Conservation (phyloP, 2,888 invertebrate species). For the Cepaea hortensis region DNA sequence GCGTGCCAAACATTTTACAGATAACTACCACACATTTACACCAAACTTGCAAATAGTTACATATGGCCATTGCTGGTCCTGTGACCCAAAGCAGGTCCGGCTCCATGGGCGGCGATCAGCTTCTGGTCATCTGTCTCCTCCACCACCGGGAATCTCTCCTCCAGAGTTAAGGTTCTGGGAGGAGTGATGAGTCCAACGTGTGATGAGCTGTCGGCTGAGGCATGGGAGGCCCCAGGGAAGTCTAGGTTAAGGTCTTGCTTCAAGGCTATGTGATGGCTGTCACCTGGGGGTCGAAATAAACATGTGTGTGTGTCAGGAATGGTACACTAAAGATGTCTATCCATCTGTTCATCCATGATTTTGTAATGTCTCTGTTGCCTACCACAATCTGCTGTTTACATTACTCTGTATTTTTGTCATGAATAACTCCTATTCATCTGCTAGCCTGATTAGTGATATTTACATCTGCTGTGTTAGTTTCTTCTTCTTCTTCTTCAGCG, state of each 20-base stretch:
- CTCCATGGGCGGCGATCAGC: slow-evolving; percentile 15
- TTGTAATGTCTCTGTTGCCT: too few species aligned
- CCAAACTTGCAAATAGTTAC: slow-evolving; percentile 32
- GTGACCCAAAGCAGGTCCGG: not conserved
- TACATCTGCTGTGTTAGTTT: too few species aligned
- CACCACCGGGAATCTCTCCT: slow-evolving; percentile 78
- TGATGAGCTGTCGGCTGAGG: slow-evolving; percentile 79
- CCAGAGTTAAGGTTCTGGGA: slow-evolving; percentile 89
- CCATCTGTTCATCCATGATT: too few species aligned
- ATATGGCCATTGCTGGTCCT: slow-evolving; percentile 47
- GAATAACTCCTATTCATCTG: too few species aligned
- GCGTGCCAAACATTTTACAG: too few species aligned
- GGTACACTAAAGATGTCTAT: too few species aligned
- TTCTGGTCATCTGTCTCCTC: slow-evolving; percentile 51
- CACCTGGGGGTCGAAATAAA: slow-evolving; percentile 57
- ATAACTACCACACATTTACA: not conserved
- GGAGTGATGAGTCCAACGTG: slow-evolving; percentile 91
- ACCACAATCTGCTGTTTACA: too few species aligned
- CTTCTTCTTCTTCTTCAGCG: too few species aligned
- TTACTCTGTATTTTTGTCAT: too few species aligned
- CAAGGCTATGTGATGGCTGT: slow-evolving; percentile 67
- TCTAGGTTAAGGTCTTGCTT: slow-evolving; percentile 58
- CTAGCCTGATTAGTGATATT: too few species aligned
- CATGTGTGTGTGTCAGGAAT: too few species aligned
- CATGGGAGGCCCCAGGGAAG: slow-evolving; percentile 17